These are phyloP conservation scores for Drosophila trapezifrons DNA, from an alignment of 1,140 invertebrate genomes.

Conservation along the genomic window DNA sequence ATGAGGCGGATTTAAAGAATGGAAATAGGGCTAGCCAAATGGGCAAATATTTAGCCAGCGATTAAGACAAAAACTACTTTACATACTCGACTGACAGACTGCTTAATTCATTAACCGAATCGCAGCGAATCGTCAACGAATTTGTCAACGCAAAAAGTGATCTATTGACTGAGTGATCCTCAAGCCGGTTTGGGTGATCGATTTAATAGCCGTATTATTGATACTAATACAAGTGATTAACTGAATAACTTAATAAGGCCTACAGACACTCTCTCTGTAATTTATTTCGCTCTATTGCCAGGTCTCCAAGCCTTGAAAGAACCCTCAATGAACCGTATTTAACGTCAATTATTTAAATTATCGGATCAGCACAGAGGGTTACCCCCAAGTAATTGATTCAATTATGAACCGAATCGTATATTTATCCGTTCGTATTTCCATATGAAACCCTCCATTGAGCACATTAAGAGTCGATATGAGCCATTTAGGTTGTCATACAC, in stretches of 20 bases:
- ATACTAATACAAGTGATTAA: slow-evolving; percentile 8
- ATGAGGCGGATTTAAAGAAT: slow-evolving; percentile 1
- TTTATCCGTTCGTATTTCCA: background rate
- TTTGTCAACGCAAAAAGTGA: slow-evolving; percentile 1
- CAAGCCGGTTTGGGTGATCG: slow-evolving; percentile 5
- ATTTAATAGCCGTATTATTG: slow-evolving; percentile 5
- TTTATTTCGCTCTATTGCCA: background rate
- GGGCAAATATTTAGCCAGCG: slow-evolving; percentile 5
- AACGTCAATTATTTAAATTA: slow-evolving; percentile 37
- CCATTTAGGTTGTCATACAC: background rate
- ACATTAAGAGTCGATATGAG: slow-evolving; percentile 1
- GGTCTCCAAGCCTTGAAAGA: slow-evolving; percentile 15
- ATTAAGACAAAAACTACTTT: background rate
- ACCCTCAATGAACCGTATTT: slow-evolving; percentile 16
- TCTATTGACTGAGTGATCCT: background rate
- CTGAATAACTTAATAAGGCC: background rate
- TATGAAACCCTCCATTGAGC: background rate
- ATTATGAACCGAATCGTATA: slow-evolving; percentile 16
- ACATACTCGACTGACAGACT: background rate
- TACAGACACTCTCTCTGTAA: background rate
- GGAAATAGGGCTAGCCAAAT: background rate
- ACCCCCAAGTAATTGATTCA: slow-evolving; percentile 16
- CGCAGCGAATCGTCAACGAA: background rate
- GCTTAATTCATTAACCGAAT: background rate
- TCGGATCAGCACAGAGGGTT: slow-evolving; percentile 6